Evolutionary conservation across 2,888 invertebrate species (phyloP).

Genomic region (Torymus aiolomorphi): DNA sequence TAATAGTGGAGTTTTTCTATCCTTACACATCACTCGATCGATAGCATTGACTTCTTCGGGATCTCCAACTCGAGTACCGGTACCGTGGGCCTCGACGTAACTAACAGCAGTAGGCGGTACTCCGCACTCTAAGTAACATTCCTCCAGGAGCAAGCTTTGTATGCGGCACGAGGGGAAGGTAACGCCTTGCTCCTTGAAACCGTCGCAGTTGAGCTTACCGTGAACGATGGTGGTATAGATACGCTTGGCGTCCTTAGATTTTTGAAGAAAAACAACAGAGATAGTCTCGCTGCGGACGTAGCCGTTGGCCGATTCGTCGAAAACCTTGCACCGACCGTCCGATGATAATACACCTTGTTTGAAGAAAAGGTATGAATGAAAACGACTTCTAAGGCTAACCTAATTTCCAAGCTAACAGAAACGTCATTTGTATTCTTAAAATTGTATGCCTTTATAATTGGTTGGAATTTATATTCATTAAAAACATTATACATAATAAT

Average conservation of each 20-base stretch:
- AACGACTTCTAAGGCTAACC: neutral
- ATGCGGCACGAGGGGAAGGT: constrained; percentile 57
- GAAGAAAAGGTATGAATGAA: neutral
- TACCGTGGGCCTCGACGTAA: constrained; percentile 84
- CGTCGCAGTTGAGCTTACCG: constrained; percentile 76
- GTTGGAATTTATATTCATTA: no score
- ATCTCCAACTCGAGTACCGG: constrained; percentile 89
- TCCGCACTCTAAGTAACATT: constrained; percentile 79
- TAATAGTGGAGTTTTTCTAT: no score
- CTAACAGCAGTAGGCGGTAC: constrained; percentile 78
- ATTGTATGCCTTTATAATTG: no score
- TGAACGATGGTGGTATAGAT: no score
- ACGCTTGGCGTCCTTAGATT: constrained; percentile 73
- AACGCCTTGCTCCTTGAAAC: constrained; percentile 69
- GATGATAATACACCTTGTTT: constrained; percentile 83
- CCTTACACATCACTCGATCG: constrained; percentile 78
- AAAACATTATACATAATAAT: neutral
- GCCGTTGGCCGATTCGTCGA: constrained; percentile 80
- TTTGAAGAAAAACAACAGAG: constrained; percentile 83
- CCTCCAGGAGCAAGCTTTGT: constrained; percentile 71
- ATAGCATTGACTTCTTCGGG: constrained; percentile 91
- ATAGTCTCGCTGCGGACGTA: constrained; percentile 84
- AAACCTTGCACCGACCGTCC: constrained; percentile 91
- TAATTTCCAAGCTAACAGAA: neutral
- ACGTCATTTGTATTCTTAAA: no score